These are phyloP conservation scores for Coregonus ussuriensis DNA, from an alignment of 2,797 vertebrate species.

Conservation along the genomic window DNA sequence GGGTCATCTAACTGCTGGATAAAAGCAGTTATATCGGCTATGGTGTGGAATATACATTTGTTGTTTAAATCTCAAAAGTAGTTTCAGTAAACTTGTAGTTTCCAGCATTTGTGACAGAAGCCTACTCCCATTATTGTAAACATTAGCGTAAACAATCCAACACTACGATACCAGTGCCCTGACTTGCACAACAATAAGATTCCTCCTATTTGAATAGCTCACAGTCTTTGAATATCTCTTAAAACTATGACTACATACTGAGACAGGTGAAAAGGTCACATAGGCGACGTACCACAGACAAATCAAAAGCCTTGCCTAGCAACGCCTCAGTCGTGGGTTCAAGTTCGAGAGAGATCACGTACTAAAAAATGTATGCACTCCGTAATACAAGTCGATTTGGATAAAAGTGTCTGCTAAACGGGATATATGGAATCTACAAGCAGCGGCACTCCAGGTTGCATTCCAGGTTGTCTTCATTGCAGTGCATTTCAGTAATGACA, in stretches of 20 bases:
- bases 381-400: no score
- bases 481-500: background rate
- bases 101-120: no score
- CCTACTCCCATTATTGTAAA: background rate
- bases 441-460: background rate
- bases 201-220: no score
- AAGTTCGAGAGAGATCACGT: background rate
- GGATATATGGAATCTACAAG: no score
- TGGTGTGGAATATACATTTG: background rate
- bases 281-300: background rate
- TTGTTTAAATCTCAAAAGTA: no score
- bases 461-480: no score
- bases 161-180: background rate
- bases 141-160: background rate
- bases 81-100: background rate
- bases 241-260: background rate
- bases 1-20: background rate
- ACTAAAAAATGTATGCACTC: no score
- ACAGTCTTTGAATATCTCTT: constrained; percentile 7
- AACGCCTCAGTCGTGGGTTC: no score
- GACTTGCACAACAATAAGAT: background rate
- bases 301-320: no score
- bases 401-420: no score
- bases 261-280: background rate
- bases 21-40: background rate